Conservation (phyloP, 2,888 invertebrate genomes). For the Napeogenes inachia region DNA sequence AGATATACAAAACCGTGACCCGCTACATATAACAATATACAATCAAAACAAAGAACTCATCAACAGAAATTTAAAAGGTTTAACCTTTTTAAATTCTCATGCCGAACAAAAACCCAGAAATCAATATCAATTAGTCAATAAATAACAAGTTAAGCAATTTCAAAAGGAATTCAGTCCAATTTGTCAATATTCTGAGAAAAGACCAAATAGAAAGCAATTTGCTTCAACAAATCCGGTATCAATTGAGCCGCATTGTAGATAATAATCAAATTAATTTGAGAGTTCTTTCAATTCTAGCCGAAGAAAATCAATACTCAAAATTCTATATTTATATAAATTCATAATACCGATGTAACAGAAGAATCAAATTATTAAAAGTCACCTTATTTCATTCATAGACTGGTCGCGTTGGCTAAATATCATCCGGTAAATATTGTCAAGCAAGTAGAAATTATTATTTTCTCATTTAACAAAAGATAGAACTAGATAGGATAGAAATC, state of each 20-base stretch:
- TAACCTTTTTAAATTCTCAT: not conserved
- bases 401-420: constrained; percentile 39
- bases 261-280: constrained; percentile 31
- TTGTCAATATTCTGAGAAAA: constrained; percentile 25
- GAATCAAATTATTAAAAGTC: constrained; percentile 43
- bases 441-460: constrained; percentile 28
- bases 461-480: no score
- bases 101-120: not conserved
- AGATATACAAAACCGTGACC: not conserved
- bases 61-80: not conserved
- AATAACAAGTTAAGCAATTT: constrained; percentile 14
- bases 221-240: constrained; percentile 28
- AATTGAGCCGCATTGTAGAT: constrained; percentile 31
- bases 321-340: no score
- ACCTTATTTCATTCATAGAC: constrained; percentile 39
- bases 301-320: constrained; percentile 18
- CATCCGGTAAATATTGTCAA: constrained; percentile 38
- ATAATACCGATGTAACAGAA: constrained; percentile 39
- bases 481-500: no score
- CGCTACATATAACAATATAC: not conserved
- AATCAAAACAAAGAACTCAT: not conserved
- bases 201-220: constrained; percentile 22
- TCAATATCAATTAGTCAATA: constrained; percentile 8
- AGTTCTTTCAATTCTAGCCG: constrained; percentile 16
- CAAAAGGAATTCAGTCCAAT: constrained; percentile 29